Conservation (phyloP, 2,888 invertebrate genomes). For the Eulithis testata region DNA sequence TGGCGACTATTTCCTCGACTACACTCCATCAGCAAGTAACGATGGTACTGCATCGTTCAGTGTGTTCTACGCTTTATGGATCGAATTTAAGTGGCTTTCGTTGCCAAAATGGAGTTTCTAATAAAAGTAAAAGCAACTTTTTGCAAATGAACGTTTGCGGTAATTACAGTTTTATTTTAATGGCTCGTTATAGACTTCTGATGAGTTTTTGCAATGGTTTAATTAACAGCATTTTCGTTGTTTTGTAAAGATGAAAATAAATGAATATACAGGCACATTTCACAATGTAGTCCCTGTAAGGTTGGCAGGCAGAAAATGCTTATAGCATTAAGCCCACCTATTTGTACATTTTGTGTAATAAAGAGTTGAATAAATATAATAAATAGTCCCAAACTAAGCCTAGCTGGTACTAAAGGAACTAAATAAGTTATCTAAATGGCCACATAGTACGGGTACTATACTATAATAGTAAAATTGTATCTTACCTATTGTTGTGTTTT, state of each 20-base stretch:
- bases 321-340: too few species aligned
- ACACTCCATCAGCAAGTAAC: too few species aligned
- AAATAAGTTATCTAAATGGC: constrained; percentile 8
- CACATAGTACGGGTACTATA: not conserved
- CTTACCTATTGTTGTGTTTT: constrained; percentile 24
- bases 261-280: too few species aligned
- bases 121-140: constrained; percentile 38
- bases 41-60: not conserved
- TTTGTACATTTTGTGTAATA: too few species aligned
- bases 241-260: too few species aligned
- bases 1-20: too few species aligned
- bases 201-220: constrained; percentile 5
- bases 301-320: too few species aligned
- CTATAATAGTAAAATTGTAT: constrained; percentile 20
- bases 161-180: constrained; percentile 21
- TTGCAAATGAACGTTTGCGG: constrained; percentile 14
- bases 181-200: constrained; percentile 8
- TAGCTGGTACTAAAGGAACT: too few species aligned
- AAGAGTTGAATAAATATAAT: too few species aligned
- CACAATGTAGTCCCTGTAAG: too few species aligned
- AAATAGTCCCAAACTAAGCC: too few species aligned
- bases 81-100: constrained; percentile 35
- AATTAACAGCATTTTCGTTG: constrained; percentile 8
- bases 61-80: not conserved
- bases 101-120: constrained; percentile 35